Evolutionary conservation across 37 sponge, comb jelly and placozoan genomes (phyloP), one percentile per base, ranked within the genome.

Genomic region (Spongilla lacustris): DNA sequence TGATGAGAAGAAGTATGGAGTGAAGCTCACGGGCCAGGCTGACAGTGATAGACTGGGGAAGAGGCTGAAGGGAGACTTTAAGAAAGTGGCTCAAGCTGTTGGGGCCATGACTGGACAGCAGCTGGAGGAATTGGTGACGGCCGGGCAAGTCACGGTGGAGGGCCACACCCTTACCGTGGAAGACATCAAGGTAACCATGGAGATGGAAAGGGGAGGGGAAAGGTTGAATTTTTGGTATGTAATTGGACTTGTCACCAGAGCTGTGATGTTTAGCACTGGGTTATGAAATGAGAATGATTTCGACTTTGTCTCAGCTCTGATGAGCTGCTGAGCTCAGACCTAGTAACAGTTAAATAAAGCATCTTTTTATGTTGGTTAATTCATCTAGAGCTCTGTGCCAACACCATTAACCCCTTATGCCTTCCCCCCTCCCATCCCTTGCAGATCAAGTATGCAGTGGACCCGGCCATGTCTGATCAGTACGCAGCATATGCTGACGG

Each of bases 11-110:
- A 82, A 89, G 81, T 96, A 96, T 69, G 99, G 93, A 0, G 92
- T 96, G 9, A 69, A 79, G 23, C 89, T 72, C 73, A 72, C 12
- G 12, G 73, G 91, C 4, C 94, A 93, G 83, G 94, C 99, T 0
- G 96, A 98, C 74, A 87, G 74, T 75, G 92, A 93, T 81, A 69
- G 86, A n/a, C 87, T 98, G 35, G 99, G 99, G 36, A 93, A 93
- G 82, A 71, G 99, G 30, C 83, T 98, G 21, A 98, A 98, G 81
- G 92, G 89, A 29, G 95, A 91, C 36, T 95, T 96, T 80, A 95
- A 95, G 83, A 88, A 77, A 30, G 80, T 89, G 5, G 74, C 92
- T 25, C 85, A 80, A 38, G 81, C 84, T 13, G 68, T 92, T 66
- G 84, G 79, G 71, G 80, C 85, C 26, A 78, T 95, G 25, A 86